Evolutionary conservation across 1,140 invertebrate species (phyloP).

Genomic region (Megalopta genalis): DNA sequence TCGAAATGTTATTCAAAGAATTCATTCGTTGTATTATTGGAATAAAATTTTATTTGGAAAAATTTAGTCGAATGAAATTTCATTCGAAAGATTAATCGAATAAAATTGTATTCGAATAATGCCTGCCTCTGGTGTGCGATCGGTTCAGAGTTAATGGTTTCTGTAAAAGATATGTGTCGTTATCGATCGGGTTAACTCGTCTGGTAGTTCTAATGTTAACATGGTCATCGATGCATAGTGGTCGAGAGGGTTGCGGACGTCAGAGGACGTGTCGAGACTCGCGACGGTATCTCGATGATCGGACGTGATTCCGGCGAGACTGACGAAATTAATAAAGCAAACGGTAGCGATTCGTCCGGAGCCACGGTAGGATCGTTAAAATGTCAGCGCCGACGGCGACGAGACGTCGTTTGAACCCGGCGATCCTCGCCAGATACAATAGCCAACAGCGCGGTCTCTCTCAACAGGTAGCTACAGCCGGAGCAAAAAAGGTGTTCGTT

Average conservation of each 20-base stretch:
- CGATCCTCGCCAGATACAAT: conserved; percentile 69
- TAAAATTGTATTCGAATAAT: too few relatives aligned
- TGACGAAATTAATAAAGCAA: conserved; percentile 18
- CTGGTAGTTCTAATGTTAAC: conserved; percentile 1
- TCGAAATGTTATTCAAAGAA: too few relatives aligned
- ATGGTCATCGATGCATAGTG: background rate
- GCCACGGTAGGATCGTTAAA: conserved; percentile 27
- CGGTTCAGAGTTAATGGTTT: too few relatives aligned
- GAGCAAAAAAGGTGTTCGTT: too few relatives aligned
- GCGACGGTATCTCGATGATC: background rate
- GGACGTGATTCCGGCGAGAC: background rate
- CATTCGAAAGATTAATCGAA: too few relatives aligned
- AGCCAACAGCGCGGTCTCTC: conserved; percentile 34
- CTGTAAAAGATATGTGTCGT: too few relatives aligned
- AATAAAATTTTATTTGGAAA: too few relatives aligned
- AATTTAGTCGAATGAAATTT: too few relatives aligned
- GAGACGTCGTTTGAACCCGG: conserved; percentile 67
- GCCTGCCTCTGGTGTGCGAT: too few relatives aligned
- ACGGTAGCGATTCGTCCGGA: background rate
- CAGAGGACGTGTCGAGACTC: background rate
- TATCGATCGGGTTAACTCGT: background rate
- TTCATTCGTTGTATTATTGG: too few relatives aligned
- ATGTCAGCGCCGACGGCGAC: conserved; percentile 50
- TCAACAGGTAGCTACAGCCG: conserved; percentile 48
- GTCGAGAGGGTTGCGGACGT: conserved; percentile 2